Evolutionary conservation across 2,888 invertebrate species (phyloP).

Genomic region (Pegoplata infirma): DNA sequence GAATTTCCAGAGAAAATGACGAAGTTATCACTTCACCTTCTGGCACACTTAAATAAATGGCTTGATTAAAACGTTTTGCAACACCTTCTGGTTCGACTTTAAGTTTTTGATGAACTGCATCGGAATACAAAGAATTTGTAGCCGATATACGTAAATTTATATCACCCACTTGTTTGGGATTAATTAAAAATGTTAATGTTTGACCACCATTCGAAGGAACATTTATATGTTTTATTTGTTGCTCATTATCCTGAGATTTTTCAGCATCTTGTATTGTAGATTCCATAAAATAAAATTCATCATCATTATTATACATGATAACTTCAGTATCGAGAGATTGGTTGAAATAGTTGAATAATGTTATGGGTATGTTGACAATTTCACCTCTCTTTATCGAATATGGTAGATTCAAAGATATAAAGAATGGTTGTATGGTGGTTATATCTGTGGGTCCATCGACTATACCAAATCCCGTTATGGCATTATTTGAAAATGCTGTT

Average conservation of each 20-base stretch:
- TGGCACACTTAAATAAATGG: background rate
- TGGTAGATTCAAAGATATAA: conserved; percentile 86
- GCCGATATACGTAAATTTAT: conserved; percentile 86
- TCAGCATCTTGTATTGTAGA: conserved; percentile 69
- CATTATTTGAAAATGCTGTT: conserved; percentile 87
- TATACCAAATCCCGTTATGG: conserved; percentile 85
- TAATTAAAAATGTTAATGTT: conserved; percentile 83
- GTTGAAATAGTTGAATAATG: conserved; percentile 90
- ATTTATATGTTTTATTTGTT: conserved; percentile 75
- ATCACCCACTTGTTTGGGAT: conserved; percentile 83
- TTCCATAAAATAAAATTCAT: conserved; percentile 84
- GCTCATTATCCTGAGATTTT: conserved; percentile 59
- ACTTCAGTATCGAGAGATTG: conserved; percentile 87
- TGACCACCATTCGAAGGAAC: conserved; percentile 84
- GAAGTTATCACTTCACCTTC: background rate
- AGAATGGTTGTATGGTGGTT: conserved; percentile 87
- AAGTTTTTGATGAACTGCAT: conserved; percentile 82
- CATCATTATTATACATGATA: conserved; percentile 87
- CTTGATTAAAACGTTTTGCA: conserved; percentile 75
- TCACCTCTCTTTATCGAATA: conserved; percentile 89
- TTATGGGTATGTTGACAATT: conserved; percentile 90
- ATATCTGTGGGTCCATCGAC: conserved; percentile 80
- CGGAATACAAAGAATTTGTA: conserved; percentile 73
- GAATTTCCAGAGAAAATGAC: conserved; percentile 80
- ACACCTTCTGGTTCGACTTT: conserved; percentile 86